Evolutionary conservation across 1,140 invertebrate genomes (phyloP).

Genomic region (Bemisia tabaci): DNA sequence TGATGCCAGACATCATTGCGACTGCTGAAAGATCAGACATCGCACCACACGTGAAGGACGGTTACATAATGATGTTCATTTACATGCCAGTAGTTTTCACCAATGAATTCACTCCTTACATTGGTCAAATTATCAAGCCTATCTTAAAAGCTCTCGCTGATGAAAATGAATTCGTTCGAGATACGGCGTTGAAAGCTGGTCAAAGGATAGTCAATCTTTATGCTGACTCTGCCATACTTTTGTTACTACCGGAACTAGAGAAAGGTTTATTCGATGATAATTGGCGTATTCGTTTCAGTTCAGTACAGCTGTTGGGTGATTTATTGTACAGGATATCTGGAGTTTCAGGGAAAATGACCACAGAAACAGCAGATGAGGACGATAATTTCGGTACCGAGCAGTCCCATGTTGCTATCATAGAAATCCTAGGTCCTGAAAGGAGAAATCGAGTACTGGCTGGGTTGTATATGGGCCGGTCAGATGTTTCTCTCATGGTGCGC

Average conservation of each 20-base stretch:
- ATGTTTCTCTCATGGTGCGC: slow-evolving; percentile 90
- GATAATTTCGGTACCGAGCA: slow-evolving; percentile 98
- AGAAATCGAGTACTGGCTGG: slow-evolving; percentile 88
- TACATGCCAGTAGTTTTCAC: slow-evolving; percentile 97
- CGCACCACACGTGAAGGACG: slow-evolving; percentile 94
- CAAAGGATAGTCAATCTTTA: slow-evolving; percentile 94
- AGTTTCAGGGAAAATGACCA: slow-evolving; percentile 97
- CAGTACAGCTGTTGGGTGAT: slow-evolving; percentile 92
- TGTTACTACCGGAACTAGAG: slow-evolving; percentile 89
- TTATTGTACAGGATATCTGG: slow-evolving; percentile 92
- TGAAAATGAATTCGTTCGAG: slow-evolving; percentile 97
- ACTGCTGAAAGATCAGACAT: slow-evolving; percentile 90
- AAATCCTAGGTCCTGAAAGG: slow-evolving; percentile 70
- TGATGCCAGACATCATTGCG: slow-evolving; percentile 96
- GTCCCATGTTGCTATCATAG: slow-evolving; percentile 77
- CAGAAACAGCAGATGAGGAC: slow-evolving; percentile 93
- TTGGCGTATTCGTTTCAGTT: slow-evolving; percentile 94
- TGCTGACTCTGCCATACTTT: slow-evolving; percentile 86
- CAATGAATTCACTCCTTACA: slow-evolving; percentile 88
- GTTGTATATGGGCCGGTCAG: slow-evolving; percentile 93
- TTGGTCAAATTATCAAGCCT: slow-evolving; percentile 93
- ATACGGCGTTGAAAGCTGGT: slow-evolving; percentile 91
- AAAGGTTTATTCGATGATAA: slow-evolving; percentile 91
- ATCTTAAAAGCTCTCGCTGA: slow-evolving; percentile 95
- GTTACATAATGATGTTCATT: slow-evolving; percentile 99